A percentile compares a stretch with the other conserved stretches of the same genome.
Evolutionary conservation across 2,113 vertebrate species (phyloP).

Genomic region (Alligator sinensis): DNA sequence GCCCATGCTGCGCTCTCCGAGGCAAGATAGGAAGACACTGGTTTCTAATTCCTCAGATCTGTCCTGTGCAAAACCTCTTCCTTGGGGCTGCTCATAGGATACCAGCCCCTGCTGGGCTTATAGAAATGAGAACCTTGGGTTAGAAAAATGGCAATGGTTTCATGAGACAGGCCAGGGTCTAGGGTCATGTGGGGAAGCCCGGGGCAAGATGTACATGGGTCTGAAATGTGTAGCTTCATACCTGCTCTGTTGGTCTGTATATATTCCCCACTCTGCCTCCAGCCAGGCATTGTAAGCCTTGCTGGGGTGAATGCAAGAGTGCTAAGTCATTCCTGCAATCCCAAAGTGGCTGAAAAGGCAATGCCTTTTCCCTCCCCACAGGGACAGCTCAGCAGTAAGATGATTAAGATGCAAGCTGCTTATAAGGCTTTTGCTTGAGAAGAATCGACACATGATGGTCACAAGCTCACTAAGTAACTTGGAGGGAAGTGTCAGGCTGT

Average conservation of each 20-base stretch:
- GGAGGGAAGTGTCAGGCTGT: not conserved
- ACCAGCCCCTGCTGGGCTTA: not conserved
- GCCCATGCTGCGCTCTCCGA: not conserved
- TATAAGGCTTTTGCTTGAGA: not conserved
- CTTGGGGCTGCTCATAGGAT: too few species aligned
- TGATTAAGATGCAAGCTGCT: not conserved
- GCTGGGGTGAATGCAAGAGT: rapidly evolving
- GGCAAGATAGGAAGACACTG: not conserved
- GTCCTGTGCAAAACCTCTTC: not conserved
- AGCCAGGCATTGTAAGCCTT: too few species aligned
- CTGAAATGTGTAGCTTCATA: rapidly evolving
- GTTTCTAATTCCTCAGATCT: not conserved
- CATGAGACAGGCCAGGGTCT: rapidly evolving
- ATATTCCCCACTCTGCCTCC: not conserved
- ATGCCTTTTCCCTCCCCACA: not conserved
- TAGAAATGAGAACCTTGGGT: rapidly evolving
- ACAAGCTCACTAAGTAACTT: not conserved
- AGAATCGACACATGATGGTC: not conserved
- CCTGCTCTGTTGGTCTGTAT: not conserved
- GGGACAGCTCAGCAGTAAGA: not conserved
- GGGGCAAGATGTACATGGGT: rapidly evolving
- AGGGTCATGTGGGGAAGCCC: rapidly evolving
- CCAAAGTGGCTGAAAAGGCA: not conserved
- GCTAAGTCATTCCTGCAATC: not conserved
- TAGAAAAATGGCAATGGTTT: not conserved